Evolutionary conservation across 1,140 invertebrate genomes (phyloP).

Genomic region (Antheraea mylitta): DNA sequence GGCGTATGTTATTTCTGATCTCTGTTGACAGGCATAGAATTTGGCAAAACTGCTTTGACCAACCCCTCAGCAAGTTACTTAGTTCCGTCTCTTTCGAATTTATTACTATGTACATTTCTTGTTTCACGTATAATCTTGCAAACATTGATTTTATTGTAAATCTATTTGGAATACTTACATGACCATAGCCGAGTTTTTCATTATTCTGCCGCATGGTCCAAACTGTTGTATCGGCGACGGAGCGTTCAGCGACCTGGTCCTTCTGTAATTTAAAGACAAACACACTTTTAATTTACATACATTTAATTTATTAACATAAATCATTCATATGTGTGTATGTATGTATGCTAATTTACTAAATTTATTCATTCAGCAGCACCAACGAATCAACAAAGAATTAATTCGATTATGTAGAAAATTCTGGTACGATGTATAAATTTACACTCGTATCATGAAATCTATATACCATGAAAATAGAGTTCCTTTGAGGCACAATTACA

Average conservation of each 20-base stretch:
- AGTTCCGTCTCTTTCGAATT: too few relatives aligned
- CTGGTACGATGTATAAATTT: too few relatives aligned
- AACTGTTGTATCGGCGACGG: conserved; percentile 96
- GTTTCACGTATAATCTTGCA: too few relatives aligned
- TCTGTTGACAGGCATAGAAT: too few relatives aligned
- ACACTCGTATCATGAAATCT: too few relatives aligned
- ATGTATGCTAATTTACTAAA: neutral
- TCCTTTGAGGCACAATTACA: too few relatives aligned
- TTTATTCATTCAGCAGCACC: neutral
- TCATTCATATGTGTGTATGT: neutral
- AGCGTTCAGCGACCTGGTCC: conserved; percentile 94
- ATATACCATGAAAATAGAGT: too few relatives aligned
- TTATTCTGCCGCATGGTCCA: conserved; percentile 96
- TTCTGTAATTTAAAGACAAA: conserved; percentile 82
- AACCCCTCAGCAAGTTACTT: too few relatives aligned
- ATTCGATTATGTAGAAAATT: too few relatives aligned
- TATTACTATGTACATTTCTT: too few relatives aligned
- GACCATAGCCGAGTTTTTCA: conserved; percentile 97
- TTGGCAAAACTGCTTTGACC: too few relatives aligned
- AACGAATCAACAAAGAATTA: neutral
- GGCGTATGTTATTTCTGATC: too few relatives aligned
- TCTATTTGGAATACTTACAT: conserved; percentile 86
- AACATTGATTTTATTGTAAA: neutral
- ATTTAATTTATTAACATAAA: neutral
- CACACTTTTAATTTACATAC: conserved; percentile 1